phyloP scores from a whole-genome alignment of 2,888 invertebrate species.

The Onchidella celtica region DNA sequence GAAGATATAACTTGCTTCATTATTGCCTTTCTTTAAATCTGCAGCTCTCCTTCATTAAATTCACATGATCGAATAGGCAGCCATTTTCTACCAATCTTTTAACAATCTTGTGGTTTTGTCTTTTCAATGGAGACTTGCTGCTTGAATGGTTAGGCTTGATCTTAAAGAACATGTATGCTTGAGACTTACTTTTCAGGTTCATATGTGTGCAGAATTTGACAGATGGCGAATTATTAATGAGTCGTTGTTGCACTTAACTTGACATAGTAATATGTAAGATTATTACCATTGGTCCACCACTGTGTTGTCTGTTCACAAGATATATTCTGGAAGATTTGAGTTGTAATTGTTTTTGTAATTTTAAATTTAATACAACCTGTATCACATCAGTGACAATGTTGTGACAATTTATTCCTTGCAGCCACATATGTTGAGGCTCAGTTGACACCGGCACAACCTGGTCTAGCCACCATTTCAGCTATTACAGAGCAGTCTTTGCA shows the following conservation, averaged over 20 bases:
- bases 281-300: too few relatives aligned
- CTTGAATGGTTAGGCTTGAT: too few relatives aligned
- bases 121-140: too few relatives aligned
- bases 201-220: background rate
- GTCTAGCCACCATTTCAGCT: conserved; percentile 29
- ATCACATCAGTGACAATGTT: background rate
- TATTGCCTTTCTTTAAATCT: too few relatives aligned
- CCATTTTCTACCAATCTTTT: too few relatives aligned
- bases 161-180: too few relatives aligned
- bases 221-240: background rate
- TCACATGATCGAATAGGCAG: too few relatives aligned
- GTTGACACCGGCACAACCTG: conserved; percentile 13
- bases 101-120: too few relatives aligned
- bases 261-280: too few relatives aligned
- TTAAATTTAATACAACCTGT: background rate
- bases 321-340: background rate
- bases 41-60: too few relatives aligned
- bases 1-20: too few relatives aligned
- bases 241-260: background rate
- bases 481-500: conserved; percentile 32
- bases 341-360: too few relatives aligned
- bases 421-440: conserved; percentile 33
- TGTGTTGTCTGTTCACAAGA: background rate
- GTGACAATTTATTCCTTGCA: background rate
- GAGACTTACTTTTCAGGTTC: background rate